Base-by-base conservation (phyloP, 23 tunicate genomes). In the Ascidia mentula region DNA sequence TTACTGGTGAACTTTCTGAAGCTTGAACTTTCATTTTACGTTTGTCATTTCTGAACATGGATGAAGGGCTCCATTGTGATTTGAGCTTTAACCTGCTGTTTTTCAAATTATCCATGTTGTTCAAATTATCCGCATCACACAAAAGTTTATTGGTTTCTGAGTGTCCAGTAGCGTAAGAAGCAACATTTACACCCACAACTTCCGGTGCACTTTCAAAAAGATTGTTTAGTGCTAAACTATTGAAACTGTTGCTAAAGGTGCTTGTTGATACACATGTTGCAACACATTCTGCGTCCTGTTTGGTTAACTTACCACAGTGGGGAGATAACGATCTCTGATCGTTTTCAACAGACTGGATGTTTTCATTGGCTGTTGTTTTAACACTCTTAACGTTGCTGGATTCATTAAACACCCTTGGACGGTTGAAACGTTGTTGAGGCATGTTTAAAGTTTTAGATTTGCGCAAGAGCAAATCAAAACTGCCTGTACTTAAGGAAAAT, bases 161-260 rank as follows among this genome's bases (percentile, higher is more conserved):
- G n/a, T n/a, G n/a, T 9, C 31, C 69, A 77, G 45, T 37, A 38
- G 80, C 45, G 31, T 77, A 77, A 28, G 69, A 12, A 31, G 69
- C 69, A 34, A 77, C 45, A 42, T 32, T 31, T 1, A 45, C 26
- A 9, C 80, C 80, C 15, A 69, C 78, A 36, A 74, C 3, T 31
- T 36, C 40, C 17, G 78, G 40, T 8, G 22, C 78, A 37, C 20
- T 77, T 45, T 45, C 45, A 1, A 77, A 34, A 2, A 77, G 42
- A 28, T 77, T 45, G 69, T 77, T 77, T 1, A 77, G 30, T 36
- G 80, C 45, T 2, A 69, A 69, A 18, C 80, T 77, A 46, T 77
- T 77, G 33, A 77, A 77, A 45, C 80, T 77, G 38, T 45, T 39
- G 24, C 69, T 40, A 45, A 77, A 77, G 60, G 37, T 22, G 24